Base-by-base conservation (phyloP, 2,888 invertebrate species). In the Drosophila limbata region DNA sequence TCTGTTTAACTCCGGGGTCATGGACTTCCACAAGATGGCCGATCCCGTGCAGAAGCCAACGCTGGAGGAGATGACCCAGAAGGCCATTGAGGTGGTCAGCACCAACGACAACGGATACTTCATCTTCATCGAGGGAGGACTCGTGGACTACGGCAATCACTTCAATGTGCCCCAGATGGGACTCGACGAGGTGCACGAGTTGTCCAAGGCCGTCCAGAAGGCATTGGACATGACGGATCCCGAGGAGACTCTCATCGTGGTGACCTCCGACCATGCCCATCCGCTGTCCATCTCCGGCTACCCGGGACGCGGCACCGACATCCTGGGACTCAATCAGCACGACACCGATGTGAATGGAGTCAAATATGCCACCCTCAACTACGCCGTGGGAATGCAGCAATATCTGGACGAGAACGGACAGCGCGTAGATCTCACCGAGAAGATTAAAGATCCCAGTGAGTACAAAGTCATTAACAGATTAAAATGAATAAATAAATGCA, bases 241-340 rank as follows among this genome's bases (percentile, higher is more conserved):
- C 0, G 92, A 94, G 0, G 96, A 97, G 25, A 97, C 97, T 0
- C 92, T 98, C 11, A 94, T 97, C 4, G 94, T 97, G 0, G 97
- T 96, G 3, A 96, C 96, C 0, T 94, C 96, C 1, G 97, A 97
- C 90, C 97, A 97, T 87, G 95, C 95, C 1, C 97, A 97, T 89
- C 95, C 96, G 0, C 94, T 97, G 94, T 94, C 95, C 6, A 94
- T 96, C 59, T 94, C 94, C 52, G 97, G 97, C 0, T 96, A 97
- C 89, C 95, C 96, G 17, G 93, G 73, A 15, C 77, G 86, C 13
- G 81, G 87, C 15, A 79, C 70, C 1, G 53, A 94, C 73, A 94
- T 94, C 15, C 89, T 94, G 6, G 94, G 94, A 0, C 79, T 93
- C 89, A 92, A 61, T 69, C 92, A 69, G 10, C 93, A 93, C 5